phyloP scores from a whole-genome alignment of 1,140 invertebrate species.

The Drosophila setifemur region DNA sequence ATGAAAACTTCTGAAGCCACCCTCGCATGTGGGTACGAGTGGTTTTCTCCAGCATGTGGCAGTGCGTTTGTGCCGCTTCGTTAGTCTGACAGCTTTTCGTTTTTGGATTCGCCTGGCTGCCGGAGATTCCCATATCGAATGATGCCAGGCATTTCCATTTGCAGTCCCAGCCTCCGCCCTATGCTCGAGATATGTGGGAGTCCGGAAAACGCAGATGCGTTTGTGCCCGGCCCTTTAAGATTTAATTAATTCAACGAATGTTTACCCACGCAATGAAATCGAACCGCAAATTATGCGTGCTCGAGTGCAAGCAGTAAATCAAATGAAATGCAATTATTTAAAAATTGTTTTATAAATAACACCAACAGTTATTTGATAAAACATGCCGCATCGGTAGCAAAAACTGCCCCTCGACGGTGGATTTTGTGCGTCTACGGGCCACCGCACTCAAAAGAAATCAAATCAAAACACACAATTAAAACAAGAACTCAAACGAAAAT shows the following conservation, averaged over 20 bases:
- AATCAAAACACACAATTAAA: background rate
- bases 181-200: background rate
- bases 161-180: background rate
- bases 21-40: background rate
- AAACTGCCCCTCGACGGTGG: background rate
- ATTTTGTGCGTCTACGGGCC: background rate
- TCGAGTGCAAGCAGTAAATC: background rate
- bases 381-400: no score
- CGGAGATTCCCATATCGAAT: slow-evolving; percentile 23
- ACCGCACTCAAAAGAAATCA: background rate
- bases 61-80: slow-evolving; percentile 61
- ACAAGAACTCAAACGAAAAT: no score
- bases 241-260: slow-evolving; percentile 10
- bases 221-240: background rate
- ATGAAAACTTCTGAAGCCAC: no score
- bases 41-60: slow-evolving; percentile 4
- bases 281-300: background rate
- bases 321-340: background rate
- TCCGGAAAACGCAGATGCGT: background rate
- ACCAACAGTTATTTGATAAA: no score
- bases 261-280: background rate
- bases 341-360: no score
- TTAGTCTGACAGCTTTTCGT: slow-evolving; percentile 63
- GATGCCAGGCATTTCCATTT: background rate
- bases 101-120: slow-evolving; percentile 27